These are phyloP conservation scores for Ruditapes philippinarum DNA, from an alignment of 1,140 invertebrate species.

Conservation along the genomic window DNA sequence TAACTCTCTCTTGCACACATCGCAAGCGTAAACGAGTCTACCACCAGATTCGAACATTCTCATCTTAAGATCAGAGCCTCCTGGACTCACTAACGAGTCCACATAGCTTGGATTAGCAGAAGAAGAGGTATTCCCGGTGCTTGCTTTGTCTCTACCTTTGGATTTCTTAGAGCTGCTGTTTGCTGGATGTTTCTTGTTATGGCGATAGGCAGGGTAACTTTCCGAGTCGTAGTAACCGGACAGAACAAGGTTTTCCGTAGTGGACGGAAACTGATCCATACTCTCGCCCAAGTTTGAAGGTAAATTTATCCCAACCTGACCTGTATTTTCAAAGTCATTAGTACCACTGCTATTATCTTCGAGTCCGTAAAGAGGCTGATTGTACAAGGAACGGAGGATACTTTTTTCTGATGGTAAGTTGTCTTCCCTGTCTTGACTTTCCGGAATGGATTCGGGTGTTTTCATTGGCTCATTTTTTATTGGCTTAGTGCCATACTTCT, in stretches of 20 bases:
- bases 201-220: constrained; percentile 35
- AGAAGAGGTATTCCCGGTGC: background rate
- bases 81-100: background rate
- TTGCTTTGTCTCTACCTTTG: constrained; percentile 43
- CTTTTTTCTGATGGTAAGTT: constrained; percentile 31
- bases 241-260: constrained; percentile 55
- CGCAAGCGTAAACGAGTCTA: constrained; percentile 58
- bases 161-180: constrained; percentile 20
- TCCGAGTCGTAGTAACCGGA: constrained; percentile 58
- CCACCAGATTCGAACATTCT: constrained; percentile 60
- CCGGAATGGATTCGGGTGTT: background rate
- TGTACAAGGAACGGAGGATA: constrained; percentile 50
- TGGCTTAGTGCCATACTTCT: constrained; percentile 6
- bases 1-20: constrained; percentile 62
- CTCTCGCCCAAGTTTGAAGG: constrained; percentile 33
- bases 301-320: constrained; percentile 1
- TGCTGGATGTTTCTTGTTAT: constrained; percentile 28
- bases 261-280: constrained; percentile 29
- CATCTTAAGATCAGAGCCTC: constrained; percentile 28
- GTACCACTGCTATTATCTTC: constrained; percentile 33
- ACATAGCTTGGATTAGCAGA: background rate
- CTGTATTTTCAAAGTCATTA: constrained; percentile 4
- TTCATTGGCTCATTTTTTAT: background rate
- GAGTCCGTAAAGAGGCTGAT: constrained; percentile 22
- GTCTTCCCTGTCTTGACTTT: background rate